Evolutionary conservation across 2,888 invertebrate species (phyloP), one percentile per base, ranked within the genome.

Genomic region (Caenorhabditis virilis): DNA sequence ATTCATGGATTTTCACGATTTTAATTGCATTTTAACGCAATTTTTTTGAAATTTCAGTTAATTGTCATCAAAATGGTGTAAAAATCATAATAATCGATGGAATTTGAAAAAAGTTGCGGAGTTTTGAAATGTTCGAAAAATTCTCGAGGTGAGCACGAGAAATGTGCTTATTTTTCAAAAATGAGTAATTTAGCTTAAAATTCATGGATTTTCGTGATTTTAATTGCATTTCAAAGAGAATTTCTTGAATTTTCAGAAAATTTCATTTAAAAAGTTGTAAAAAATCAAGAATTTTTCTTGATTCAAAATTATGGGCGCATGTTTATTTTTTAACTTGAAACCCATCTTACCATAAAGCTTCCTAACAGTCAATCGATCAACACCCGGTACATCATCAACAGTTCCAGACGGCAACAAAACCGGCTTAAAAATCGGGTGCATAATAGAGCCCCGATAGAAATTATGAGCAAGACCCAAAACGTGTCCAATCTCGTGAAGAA

Each of bases 401-500:
- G 69, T 66, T 30, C 66, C 66, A 45, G 51, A 61, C 13, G 68
- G 65, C 11, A 72, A 53, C 7, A 69, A 48, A 33, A 69, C 55
- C 25, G 72, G 73, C 42, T 75, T 69, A 46, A 79, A 70, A 15
- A 78, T 70, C 5, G 79, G 79, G 53, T 73, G 70, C 79, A 79
- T 79, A 27, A 79, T 72, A 16, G 79, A 78, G 13, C 70, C 72
- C 45, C 67, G 51, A 48, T 75, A 71, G 33, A 70, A 69, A 20
- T 69, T 72, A 55, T 79, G 79, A n/a, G 69, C 56, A 22, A 79
- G 55, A 7, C 79, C 79, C 0, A 79, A 64, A 30, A 74, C 56
- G 54, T 79, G 79, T 33, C 79, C 79, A 55, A 79, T 78, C 42
- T 78, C 74, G 49, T 79, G 79, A 22, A 79, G 55, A 18, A 78